Evolutionary conservation across 2,797 vertebrate genomes (phyloP).

Genomic region (Macropus fuliginosus): DNA sequence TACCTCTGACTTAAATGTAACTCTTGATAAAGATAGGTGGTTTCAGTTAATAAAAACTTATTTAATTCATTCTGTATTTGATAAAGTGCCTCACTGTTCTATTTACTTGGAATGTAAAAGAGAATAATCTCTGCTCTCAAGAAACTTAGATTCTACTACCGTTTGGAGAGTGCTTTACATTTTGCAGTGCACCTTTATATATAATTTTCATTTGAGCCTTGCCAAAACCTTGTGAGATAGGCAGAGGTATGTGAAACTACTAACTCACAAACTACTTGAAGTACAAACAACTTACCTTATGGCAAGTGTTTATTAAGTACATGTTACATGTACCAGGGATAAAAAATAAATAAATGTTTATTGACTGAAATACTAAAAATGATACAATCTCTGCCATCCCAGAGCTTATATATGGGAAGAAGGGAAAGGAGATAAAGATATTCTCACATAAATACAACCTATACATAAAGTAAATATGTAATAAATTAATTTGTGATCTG

Average conservation of each 20-base stretch:
- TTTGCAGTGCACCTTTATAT: not conserved
- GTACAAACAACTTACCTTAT: not conserved
- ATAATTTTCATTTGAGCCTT: not conserved
- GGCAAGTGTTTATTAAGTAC: not conserved
- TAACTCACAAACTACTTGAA: not conserved
- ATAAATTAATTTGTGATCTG: not conserved
- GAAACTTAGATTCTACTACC: not conserved
- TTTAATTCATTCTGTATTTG: not conserved
- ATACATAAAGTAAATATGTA: not conserved
- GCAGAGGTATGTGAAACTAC: not conserved
- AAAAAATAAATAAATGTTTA: not conserved
- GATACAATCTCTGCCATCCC: not conserved
- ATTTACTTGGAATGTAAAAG: not conserved
- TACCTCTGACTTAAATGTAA: not conserved
- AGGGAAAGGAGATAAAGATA: not conserved
- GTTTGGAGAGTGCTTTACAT: not conserved
- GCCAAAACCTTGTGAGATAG: not conserved
- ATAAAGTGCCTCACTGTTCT: not conserved
- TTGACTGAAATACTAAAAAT: not conserved
- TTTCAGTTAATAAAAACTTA: not conserved
- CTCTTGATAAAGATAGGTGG: not conserved
- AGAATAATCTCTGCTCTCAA: not conserved
- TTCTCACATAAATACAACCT: not conserved
- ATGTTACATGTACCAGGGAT: not conserved
- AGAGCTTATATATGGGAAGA: not conserved